Base-by-base conservation (phyloP, 1,140 invertebrate species). In the Microplitis mediator region DNA sequence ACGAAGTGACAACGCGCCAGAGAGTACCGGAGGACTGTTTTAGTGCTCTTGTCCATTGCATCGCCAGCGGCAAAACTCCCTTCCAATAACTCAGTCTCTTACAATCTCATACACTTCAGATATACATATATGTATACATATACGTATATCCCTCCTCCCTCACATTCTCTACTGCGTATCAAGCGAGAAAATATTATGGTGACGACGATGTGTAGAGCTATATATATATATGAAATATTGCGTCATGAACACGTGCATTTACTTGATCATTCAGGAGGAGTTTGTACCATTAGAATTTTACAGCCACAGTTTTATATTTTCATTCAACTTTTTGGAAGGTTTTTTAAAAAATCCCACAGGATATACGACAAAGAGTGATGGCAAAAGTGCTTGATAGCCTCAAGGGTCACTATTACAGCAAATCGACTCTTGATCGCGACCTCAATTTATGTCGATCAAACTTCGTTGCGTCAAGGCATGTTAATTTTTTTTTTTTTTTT, bases 1-100 rank as follows among this genome's bases (percentile, higher is more conserved):
- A 56, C 74, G 77, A 81, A 72, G 76, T 80, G 78, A 74, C 80
- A 74, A 72, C 78, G 76, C 74, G 76, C 79, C 78, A 58, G 77
- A 79, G 77, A 78, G 77, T 54, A 58, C 75, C 79, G 78, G 67
- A 79, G 79, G 76, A 82, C 81, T 82, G 81, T 82, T 82, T 82
- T 79, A 77, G 76, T 77, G 74, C 76, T 73, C 76, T 75, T 73
- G 79, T 62, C 71, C 76, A 74, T 77, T 81, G 80, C 79, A 81
- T 81, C 75, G 81, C 75, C 75, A 76, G 75, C 76, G 79, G 73
- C 75, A 77, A 74, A 74, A 75, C 54, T 74, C 76, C 74, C 79
- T 75, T 74, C 78, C 72, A 73, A 62, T 75, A 65, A 39, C 34
- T 62, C 34, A 34, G 31, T 51, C 39, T 50, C 36, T 69, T 50